Conservation (phyloP, 2,113 vertebrate genomes). For the Stigmatopora argus region DNA sequence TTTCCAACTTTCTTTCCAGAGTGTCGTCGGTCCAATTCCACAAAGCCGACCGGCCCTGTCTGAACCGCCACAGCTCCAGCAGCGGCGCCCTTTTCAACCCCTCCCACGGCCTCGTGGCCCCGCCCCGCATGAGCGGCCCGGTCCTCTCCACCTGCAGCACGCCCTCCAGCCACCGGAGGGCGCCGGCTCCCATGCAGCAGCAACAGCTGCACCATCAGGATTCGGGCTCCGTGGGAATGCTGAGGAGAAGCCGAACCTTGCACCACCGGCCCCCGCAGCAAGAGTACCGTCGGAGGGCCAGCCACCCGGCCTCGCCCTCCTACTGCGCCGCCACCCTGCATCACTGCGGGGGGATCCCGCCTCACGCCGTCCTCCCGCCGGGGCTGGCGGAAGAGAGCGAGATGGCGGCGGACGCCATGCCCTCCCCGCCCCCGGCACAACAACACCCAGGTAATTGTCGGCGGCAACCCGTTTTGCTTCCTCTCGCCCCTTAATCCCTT, state of each 20-base stretch:
- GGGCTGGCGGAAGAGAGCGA: conserved; percentile 49
- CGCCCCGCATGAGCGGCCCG: conserved; percentile 42
- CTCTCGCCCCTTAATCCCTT: too few relatives aligned
- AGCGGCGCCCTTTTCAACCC: conserved; percentile 67
- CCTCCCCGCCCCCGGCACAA: conserved; percentile 43
- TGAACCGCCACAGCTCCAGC: conserved; percentile 71
- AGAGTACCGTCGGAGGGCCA: conserved; percentile 69
- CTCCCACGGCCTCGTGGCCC: conserved; percentile 39
- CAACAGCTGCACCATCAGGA: conserved; percentile 47
- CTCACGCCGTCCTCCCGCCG: conserved; percentile 32
- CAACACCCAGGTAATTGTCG: conserved; percentile 37
- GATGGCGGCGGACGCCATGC: conserved; percentile 24
- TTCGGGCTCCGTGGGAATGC: conserved; percentile 54
- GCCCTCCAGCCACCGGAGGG: conserved; percentile 65
- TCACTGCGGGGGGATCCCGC: conserved; percentile 42
- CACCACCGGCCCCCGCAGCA: conserved; percentile 63
- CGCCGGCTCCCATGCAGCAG: conserved; percentile 38
- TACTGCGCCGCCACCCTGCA: conserved; percentile 65
- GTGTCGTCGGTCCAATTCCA: conserved; percentile 69
- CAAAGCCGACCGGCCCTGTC: conserved; percentile 64
- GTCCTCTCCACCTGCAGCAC: conserved; percentile 69
- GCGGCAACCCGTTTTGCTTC: too few relatives aligned
- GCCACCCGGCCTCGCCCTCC: conserved; percentile 69
- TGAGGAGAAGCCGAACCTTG: conserved; percentile 69
- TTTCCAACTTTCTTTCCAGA: conserved; percentile 36